Evolutionary conservation across 2,113 vertebrate genomes (phyloP), one percentile per base, ranked within the genome.

Genomic region (Lycaon pictus): DNA sequence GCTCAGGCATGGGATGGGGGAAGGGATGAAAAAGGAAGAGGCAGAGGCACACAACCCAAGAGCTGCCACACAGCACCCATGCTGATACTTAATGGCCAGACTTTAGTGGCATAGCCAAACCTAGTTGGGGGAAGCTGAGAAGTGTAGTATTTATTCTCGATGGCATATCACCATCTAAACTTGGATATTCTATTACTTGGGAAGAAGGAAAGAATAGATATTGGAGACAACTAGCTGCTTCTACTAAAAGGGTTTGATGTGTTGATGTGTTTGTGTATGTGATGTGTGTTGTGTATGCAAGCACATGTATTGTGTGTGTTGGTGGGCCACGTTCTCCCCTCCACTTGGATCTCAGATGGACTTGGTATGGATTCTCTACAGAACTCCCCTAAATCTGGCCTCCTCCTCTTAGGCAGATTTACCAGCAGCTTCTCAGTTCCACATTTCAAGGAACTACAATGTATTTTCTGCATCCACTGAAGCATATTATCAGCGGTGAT

Each of bases 381-480:
- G 6, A 1, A 62, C 19, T 25, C 35, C 76, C 81, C 17, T 62
- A 53, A 74, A 32, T 77, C 62, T n/a, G 48, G n/a, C 23, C 37
- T 67, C 72, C 67, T 53, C 23, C 13, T 43, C 56, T 71, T 17
- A n/a, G 43, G 37, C 83, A 74, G 55, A 27, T 27, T 71, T n/a
- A 77, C 43, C 63, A 15, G 15, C 58, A 62, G 32, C 67, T 74
- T 67, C 90, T 92, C 76, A 37, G 27, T 60, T 65, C 85, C 62
- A 19, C 37, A 0, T 90, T 76, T 82, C 80, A 67, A 83, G 76
- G 69, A 91, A 12, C 71, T 72, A 55, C 55, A 17, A 56, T 88
- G 93, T 58, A 63, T 81, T 81, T 67, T 56, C 69, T 43, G 87
- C 11, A 7, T 77, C 80, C 74, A 32, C 90, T 65, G 96, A 69